Evolutionary conservation across 1,140 invertebrate genomes (phyloP), one percentile per base, ranked within the genome.

Genomic region (Charaxes varanes): DNA sequence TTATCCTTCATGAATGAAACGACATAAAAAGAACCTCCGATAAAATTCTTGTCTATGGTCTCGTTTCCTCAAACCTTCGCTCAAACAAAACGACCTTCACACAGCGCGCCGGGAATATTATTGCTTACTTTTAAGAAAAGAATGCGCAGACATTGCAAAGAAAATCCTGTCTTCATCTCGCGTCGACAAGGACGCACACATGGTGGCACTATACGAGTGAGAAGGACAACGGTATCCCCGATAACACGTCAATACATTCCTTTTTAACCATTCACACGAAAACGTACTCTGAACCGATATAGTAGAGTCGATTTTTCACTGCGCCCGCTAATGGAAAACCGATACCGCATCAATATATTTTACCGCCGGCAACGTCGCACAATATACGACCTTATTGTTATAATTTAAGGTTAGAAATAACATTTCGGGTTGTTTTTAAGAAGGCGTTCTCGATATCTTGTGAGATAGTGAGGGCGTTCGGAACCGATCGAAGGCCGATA

Each of bases 221-320:
- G 57, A 55, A 58, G 63, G 76, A 82, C 69, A 48, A 67, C 53
- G 51, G 34, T 58, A 70, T 53, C 62, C 62, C 78, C 78, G 78
- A 82, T 82, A 82, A 78, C 73, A 79, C 74, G 78, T 82, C 78
- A 82, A 82, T 82, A 80, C 74, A 78, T 80, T 82, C 71, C 74
- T 71, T 61, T 18, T 38, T 22, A 11, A 23, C 14, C 2, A 11
- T 47, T 53, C 69, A 67, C 32, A 53, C 47, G 51, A 78, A 32
- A 57, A 33, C 31, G 11, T 17, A 45, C 62, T 6, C 1, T 0
- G 0, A 0, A 0, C 3, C 0, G 8, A 0, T 0, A 55, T 62
- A n/a, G n/a, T n/a, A 77, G 27, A 49, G 66, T 46, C 31, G 15
- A 61, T 8, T 49, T 54, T 74, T 41, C 35, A 10, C 28, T 41